These are phyloP conservation scores for Aethina tumida DNA, from an alignment of 1,140 invertebrate species.

Conservation along the genomic window DNA sequence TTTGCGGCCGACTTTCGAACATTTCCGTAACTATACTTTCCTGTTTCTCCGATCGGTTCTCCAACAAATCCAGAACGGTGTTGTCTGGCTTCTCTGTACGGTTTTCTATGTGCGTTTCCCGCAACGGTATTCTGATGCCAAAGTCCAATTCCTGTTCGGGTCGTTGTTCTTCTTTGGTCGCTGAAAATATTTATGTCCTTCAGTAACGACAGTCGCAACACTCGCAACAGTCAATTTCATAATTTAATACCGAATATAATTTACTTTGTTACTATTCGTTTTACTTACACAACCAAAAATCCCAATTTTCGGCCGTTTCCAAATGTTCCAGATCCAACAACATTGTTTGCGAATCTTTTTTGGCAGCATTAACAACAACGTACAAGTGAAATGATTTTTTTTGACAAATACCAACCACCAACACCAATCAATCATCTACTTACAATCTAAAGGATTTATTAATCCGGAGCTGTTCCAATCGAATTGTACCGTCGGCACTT, in stretches of 20 bases:
- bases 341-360: slow-evolving; percentile 24
- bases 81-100: too few species aligned
- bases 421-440: slow-evolving; percentile 35
- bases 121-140: neutral
- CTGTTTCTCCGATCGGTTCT: too few species aligned
- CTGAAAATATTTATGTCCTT: neutral
- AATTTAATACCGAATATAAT: neutral
- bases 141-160: neutral
- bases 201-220: neutral
- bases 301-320: slow-evolving; percentile 30
- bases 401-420: neutral
- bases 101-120: slow-evolving; percentile 7
- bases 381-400: neutral
- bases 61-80: too few species aligned
- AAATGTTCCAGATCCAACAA: slow-evolving; percentile 33
- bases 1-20: too few species aligned
- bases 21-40: too few species aligned
- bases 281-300: slow-evolving; percentile 34
- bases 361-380: neutral
- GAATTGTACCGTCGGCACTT: slow-evolving; percentile 52
- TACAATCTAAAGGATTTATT: slow-evolving; percentile 55
- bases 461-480: slow-evolving; percentile 56
- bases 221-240: slow-evolving; percentile 1
- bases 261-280: too few species aligned
- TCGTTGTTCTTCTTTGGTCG: neutral